phyloP scores from a whole-genome alignment of 2,113 vertebrate genomes.

The Naja naja region DNA sequence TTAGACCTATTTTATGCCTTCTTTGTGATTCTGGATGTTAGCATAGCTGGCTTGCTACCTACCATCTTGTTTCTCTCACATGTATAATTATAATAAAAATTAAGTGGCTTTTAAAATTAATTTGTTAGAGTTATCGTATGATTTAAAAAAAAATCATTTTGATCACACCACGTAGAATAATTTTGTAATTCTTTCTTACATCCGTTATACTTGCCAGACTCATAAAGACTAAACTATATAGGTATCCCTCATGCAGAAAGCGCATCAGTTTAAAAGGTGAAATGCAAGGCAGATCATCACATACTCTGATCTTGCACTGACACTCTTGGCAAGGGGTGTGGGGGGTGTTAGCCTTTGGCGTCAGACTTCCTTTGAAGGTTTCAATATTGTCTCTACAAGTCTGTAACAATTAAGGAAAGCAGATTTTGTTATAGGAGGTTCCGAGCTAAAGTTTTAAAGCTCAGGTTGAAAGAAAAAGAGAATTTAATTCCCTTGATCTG shows the following conservation, averaged over 20 bases:
- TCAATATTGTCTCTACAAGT: background rate
- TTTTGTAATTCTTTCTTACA: background rate
- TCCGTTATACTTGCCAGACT: background rate
- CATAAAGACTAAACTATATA: background rate
- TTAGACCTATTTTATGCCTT: background rate
- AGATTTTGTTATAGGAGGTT: background rate
- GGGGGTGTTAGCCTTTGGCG: background rate
- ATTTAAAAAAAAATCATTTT: background rate
- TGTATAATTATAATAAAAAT: background rate
- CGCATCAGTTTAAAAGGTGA: slow-evolving; percentile 19
- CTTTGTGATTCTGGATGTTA: background rate
- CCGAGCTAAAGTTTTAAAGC: background rate
- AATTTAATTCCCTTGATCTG: background rate
- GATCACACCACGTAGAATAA: background rate
- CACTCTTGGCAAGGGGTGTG: background rate
- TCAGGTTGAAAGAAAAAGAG: background rate
- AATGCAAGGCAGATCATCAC: background rate
- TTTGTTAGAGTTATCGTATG: background rate
- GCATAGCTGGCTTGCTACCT: background rate
- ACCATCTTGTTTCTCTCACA: background rate
- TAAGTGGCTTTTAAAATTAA: background rate
- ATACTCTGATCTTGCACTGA: background rate
- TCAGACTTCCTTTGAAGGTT: background rate
- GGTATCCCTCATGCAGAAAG: background rate
- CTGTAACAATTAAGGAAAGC: background rate